A percentile compares a stretch with the other conserved stretches of the same genome.
Evolutionary conservation across 2,888 invertebrate species (phyloP).

Genomic region (Caenorhabditis sp.): DNA sequence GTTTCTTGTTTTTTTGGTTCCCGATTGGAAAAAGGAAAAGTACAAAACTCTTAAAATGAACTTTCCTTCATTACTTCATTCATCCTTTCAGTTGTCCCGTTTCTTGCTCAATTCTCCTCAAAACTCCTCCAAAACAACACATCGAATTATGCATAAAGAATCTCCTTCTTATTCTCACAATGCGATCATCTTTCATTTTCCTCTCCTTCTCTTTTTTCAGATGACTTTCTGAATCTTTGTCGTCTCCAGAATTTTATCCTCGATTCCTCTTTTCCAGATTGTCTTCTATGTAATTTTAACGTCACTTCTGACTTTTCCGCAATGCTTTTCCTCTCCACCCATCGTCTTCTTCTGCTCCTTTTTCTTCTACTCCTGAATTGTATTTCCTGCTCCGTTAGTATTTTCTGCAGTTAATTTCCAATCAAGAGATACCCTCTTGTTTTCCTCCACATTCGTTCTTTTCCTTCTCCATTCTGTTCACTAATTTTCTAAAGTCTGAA

Average conservation of each 20-base stretch:
- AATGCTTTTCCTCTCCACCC: neutral
- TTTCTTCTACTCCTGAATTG: slow-evolving; percentile 49
- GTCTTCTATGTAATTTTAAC: slow-evolving; percentile 12
- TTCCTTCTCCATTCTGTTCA: slow-evolving; percentile 12
- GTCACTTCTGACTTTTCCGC: slow-evolving; percentile 17
- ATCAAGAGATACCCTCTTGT: slow-evolving; percentile 49
- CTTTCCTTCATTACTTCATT: slow-evolving; percentile 12
- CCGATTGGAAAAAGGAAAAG: neutral
- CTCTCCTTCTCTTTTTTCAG: slow-evolving; percentile 1
- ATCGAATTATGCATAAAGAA: slow-evolving; percentile 61
- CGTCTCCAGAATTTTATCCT: slow-evolving; percentile 13
- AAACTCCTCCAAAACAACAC: slow-evolving; percentile 47
- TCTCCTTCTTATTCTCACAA: slow-evolving; percentile 30
- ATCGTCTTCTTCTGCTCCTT: neutral
- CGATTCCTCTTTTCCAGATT: slow-evolving; percentile 1
- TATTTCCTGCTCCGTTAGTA: slow-evolving; percentile 36
- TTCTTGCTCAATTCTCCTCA: neutral
- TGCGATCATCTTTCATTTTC: slow-evolving; percentile 42
- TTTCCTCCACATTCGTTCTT: slow-evolving; percentile 23
- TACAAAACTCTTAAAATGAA: slow-evolving; percentile 15
- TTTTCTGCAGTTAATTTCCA: slow-evolving; percentile 56
- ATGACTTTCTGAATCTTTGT: slow-evolving; percentile 11
- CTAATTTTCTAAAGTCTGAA: slow-evolving; percentile 31
- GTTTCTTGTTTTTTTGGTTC: neutral
- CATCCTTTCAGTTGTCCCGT: slow-evolving; percentile 19